Evolutionary conservation across 2,888 invertebrate species (phyloP).

Genomic region (Phyllotreta cruciferae): DNA sequence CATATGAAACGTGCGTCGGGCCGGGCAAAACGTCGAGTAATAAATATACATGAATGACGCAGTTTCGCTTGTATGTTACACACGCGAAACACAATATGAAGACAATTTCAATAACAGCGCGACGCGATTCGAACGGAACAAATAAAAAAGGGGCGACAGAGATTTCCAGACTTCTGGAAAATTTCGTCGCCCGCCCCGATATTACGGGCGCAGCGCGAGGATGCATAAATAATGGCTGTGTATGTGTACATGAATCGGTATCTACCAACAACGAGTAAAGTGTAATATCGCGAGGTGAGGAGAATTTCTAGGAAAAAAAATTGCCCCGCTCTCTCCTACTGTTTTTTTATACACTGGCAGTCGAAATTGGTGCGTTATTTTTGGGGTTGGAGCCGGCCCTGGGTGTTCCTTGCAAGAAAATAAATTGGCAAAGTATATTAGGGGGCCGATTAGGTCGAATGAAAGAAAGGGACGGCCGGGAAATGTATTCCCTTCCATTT

Average conservation of each 20-base stretch:
- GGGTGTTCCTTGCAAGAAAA: not conserved
- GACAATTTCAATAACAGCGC: slow-evolving; percentile 31
- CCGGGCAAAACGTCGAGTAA: slow-evolving; percentile 10
- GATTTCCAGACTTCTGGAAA: slow-evolving; percentile 26
- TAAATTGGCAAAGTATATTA: slow-evolving; percentile 17
- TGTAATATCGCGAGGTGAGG: slow-evolving; percentile 16
- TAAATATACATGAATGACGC: slow-evolving; percentile 22
- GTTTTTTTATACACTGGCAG: too few species aligned
- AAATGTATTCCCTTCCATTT: slow-evolving; percentile 16
- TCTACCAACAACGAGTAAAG: slow-evolving; percentile 5
- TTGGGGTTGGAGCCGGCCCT: not conserved
- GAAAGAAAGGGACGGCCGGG: slow-evolving; percentile 5
- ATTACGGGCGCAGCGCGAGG: slow-evolving; percentile 17
- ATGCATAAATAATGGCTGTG: slow-evolving; percentile 16
- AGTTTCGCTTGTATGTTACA: slow-evolving; percentile 16
- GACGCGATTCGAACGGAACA: slow-evolving; percentile 28
- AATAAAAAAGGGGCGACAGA: slow-evolving; percentile 21
- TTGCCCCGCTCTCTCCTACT: too few species aligned
- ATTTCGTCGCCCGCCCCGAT: slow-evolving; percentile 10
- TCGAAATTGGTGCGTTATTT: too few species aligned
- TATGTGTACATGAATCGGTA: not conserved
- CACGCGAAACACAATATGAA: slow-evolving; percentile 23
- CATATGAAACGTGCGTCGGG: slow-evolving; percentile 9
- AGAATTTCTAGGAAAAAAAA: too few species aligned
- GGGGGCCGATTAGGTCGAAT: slow-evolving; percentile 12